phyloP scores from a whole-genome alignment of 2,888 invertebrate genomes.

The Onthophagus sagittarius region DNA sequence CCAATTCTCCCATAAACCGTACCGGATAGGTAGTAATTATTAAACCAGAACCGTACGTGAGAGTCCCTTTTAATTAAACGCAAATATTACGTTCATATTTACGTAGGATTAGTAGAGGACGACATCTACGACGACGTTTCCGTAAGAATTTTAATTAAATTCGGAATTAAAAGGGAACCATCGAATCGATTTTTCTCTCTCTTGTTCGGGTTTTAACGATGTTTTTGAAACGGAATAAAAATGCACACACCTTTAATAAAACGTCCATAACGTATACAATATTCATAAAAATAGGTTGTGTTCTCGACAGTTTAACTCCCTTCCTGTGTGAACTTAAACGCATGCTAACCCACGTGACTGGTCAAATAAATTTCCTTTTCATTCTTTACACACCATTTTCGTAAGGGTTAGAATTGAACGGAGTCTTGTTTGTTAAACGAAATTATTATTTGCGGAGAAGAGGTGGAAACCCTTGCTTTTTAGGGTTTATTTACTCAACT shows the following conservation, averaged over 20 bases:
- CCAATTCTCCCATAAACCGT: background rate
- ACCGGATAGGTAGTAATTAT: background rate
- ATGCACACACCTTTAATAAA: background rate
- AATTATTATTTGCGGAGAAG: slow-evolving; percentile 52
- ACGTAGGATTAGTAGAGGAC: background rate
- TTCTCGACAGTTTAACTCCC: slow-evolving; percentile 21
- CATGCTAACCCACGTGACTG: background rate
- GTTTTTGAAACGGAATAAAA: background rate
- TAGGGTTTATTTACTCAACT: slow-evolving; percentile 45
- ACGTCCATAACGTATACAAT: slow-evolving; percentile 14
- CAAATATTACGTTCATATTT: background rate
- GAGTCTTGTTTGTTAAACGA: slow-evolving; percentile 48
- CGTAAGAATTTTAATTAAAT: background rate
- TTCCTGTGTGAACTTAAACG: background rate
- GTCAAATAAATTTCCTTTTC: background rate
- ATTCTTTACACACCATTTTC: background rate
- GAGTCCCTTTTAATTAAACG: background rate
- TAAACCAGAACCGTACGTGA: background rate
- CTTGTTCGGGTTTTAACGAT: background rate
- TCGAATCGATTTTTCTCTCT: too few species aligned
- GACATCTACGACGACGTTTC: background rate
- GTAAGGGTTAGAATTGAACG: background rate
- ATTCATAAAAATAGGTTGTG: slow-evolving; percentile 26
- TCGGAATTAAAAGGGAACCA: background rate
- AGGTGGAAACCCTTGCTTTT: slow-evolving; percentile 35